These are phyloP conservation scores for Melipona quadrifasciata DNA, from an alignment of 1,140 invertebrate species.

Conservation along the genomic window DNA sequence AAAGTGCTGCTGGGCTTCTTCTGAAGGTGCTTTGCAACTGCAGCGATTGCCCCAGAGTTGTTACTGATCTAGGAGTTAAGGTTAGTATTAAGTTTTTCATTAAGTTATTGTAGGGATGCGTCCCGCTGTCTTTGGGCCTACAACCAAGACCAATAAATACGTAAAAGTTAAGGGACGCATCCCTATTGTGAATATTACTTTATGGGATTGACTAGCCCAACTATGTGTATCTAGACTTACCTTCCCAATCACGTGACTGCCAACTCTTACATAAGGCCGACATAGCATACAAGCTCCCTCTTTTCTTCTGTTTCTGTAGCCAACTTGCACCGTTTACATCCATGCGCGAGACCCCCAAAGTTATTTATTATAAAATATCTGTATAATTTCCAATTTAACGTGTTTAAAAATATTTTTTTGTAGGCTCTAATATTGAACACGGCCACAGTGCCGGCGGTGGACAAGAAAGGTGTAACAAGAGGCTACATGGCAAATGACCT, in stretches of 20 bases:
- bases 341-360: too few species aligned
- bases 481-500: constrained; percentile 91
- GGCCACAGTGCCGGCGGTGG: constrained; percentile 86
- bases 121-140: too few species aligned
- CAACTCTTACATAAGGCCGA: too few species aligned
- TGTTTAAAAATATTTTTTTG: background rate
- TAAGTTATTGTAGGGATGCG: background rate
- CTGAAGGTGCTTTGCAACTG: constrained; percentile 92
- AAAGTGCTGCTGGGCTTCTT: constrained; percentile 88
- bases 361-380: background rate
- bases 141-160: too few species aligned
- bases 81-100: constrained; percentile 73
- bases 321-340: too few species aligned
- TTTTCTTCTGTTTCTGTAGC: too few species aligned
- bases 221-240: too few species aligned
- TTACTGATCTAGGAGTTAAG: constrained; percentile 92
- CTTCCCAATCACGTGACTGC: too few species aligned
- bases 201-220: too few species aligned
- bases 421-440: constrained; percentile 81
- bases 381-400: accelerated
- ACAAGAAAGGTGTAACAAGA: constrained; percentile 90
- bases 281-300: too few species aligned
- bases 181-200: too few species aligned
- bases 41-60: constrained; percentile 88
- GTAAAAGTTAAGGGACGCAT: too few species aligned